phyloP scores from a whole-genome alignment of 2,797 vertebrate species.

The Hydrophis major region DNA sequence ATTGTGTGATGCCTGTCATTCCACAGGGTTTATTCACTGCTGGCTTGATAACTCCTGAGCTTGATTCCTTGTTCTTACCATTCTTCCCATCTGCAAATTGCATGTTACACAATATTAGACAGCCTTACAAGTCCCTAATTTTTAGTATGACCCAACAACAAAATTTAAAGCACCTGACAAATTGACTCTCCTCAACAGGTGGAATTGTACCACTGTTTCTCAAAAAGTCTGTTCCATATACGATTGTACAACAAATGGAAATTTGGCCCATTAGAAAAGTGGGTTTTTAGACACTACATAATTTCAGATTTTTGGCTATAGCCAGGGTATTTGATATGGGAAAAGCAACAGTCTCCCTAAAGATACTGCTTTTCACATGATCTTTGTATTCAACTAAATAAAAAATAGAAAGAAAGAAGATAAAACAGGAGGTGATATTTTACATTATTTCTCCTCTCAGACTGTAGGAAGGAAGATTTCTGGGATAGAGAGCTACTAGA shows the following conservation, averaged over 20 bases:
- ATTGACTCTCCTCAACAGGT: background rate
- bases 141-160: background rate
- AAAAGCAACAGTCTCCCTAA: background rate
- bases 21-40: slow-evolving; percentile 75
- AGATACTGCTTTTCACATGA: background rate
- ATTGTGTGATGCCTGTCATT: slow-evolving; percentile 82
- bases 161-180: background rate
- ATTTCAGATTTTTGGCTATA: background rate
- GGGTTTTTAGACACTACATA: background rate
- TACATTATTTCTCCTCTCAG: background rate
- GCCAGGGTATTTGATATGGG: background rate
- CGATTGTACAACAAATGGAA: background rate
- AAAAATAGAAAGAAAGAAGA: background rate
- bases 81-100: slow-evolving; percentile 77
- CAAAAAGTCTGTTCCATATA: background rate
- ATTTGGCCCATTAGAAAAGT: background rate
- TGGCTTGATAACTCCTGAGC: slow-evolving; percentile 57
- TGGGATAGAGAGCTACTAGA: background rate
- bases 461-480: background rate
- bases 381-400: background rate
- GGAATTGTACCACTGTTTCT: background rate
- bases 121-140: background rate
- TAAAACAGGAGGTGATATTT: background rate
- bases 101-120: background rate
- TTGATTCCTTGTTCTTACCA: slow-evolving; percentile 74